Evolutionary conservation across 2,888 invertebrate species (phyloP).

Genomic region (Nephrocerus scutellatus): DNA sequence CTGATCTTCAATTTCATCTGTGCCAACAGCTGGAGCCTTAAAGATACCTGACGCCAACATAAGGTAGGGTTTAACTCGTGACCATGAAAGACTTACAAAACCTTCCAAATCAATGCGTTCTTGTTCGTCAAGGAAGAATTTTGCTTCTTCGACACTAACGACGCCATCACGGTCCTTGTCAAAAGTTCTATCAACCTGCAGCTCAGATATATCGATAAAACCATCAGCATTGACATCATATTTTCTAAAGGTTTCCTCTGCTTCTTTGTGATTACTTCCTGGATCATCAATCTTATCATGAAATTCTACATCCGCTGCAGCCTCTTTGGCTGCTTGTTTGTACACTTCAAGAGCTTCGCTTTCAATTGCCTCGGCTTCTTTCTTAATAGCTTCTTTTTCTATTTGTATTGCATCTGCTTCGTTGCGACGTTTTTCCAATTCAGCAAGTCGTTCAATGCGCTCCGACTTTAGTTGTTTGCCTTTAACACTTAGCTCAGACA

Average conservation of each 20-base stretch:
- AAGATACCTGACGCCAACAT: conserved; percentile 70
- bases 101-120: conserved; percentile 61
- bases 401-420: conserved; percentile 73
- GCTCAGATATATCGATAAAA: conserved; percentile 60
- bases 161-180: conserved; percentile 85
- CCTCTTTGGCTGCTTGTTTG: conserved; percentile 55
- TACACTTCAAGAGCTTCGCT: conserved; percentile 69
- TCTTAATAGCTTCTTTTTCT: conserved; percentile 70
- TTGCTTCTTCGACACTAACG: conserved; percentile 81
- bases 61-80: conserved; percentile 67
- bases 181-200: conserved; percentile 67
- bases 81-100: conserved; percentile 66
- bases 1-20: conserved; percentile 32
- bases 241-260: conserved; percentile 64
- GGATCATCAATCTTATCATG: conserved; percentile 55
- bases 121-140: conserved; percentile 62
- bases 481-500: conserved; percentile 64
- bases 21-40: conserved; percentile 48
- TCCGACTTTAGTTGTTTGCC: conserved; percentile 70
- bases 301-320: conserved; percentile 52
- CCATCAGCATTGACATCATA: conserved; percentile 79
- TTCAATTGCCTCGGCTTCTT: conserved; percentile 65
- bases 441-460: conserved; percentile 61
- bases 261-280: conserved; percentile 53
- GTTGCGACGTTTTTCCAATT: conserved; percentile 62